Percentiles rank a stretch among this genome's conserved stretches.
Evolutionary conservation across 2,888 invertebrate species (phyloP).

Genomic region (Gymnosoma rotundatum): DNA sequence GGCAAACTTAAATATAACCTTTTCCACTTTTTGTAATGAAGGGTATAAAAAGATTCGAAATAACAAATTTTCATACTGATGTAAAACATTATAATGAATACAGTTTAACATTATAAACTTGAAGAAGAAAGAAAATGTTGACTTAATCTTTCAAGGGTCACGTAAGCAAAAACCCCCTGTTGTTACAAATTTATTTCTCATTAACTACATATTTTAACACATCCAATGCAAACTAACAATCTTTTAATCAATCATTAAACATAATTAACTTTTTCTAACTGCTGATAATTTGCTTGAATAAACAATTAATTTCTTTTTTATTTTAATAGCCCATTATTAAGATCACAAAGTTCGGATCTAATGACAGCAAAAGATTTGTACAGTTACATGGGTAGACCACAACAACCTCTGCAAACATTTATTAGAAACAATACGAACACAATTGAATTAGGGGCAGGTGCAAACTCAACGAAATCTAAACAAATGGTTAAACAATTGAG

Average conservation of each 20-base stretch:
- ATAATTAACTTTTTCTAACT: background rate
- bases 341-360: conserved; percentile 79
- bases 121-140: conserved; percentile 14
- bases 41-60: no score
- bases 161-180: conserved; percentile 51
- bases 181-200: background rate
- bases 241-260: conserved; percentile 21
- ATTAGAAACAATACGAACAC: conserved; percentile 51
- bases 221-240: conserved; percentile 36
- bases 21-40: no score
- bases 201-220: conserved; percentile 43
- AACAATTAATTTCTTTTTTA: conserved; percentile 22
- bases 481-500: conserved; percentile 76
- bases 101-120: background rate
- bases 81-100: background rate
- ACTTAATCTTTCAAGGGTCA: conserved; percentile 35
- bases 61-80: no score
- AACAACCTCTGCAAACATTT: conserved; percentile 62
- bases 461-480: conserved; percentile 68
- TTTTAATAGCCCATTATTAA: conserved; percentile 75
- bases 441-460: conserved; percentile 44
- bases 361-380: conserved; percentile 77
- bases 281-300: background rate
- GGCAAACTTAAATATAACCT: no score
- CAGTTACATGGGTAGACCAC: conserved; percentile 74